Evolutionary conservation across 2,888 invertebrate genomes (phyloP).

Genomic region (Apamea crenata): DNA sequence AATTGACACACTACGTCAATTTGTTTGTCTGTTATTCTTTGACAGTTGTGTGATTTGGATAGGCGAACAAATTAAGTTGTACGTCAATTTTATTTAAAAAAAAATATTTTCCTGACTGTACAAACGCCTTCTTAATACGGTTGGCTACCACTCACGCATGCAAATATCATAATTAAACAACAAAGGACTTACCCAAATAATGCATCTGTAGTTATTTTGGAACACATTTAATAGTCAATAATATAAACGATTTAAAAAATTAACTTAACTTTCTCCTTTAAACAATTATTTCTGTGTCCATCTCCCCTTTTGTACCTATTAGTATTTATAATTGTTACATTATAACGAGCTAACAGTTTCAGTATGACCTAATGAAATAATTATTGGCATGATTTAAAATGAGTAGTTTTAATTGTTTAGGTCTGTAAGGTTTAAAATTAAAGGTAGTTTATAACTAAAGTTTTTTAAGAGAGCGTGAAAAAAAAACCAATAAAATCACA

Average conservation of each 20-base stretch:
- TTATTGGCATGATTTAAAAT: conserved; percentile 6
- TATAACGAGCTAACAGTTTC: background rate
- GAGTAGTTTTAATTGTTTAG: conserved; percentile 6
- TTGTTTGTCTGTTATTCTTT: background rate
- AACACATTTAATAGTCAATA: background rate
- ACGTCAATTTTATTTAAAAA: background rate
- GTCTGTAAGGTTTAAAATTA: conserved; percentile 19
- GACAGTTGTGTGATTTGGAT: background rate
- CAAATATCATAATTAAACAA: background rate
- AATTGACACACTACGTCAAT: background rate
- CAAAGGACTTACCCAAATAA: background rate
- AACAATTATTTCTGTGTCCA: background rate
- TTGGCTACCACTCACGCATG: background rate
- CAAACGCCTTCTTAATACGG: background rate
- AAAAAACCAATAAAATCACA: conserved; percentile 33
- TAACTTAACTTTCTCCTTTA: background rate
- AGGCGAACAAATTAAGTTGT: background rate
- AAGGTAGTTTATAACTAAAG: conserved; percentile 18
- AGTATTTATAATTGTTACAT: background rate
- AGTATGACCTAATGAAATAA: too few species aligned
- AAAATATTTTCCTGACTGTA: background rate
- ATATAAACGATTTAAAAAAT: background rate
- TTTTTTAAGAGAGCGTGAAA: background rate
- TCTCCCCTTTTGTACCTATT: background rate
- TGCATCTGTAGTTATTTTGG: background rate